These are phyloP conservation scores for Clangula hyemalis DNA, from an alignment of 2,797 vertebrate genomes.

Conservation along the genomic window DNA sequence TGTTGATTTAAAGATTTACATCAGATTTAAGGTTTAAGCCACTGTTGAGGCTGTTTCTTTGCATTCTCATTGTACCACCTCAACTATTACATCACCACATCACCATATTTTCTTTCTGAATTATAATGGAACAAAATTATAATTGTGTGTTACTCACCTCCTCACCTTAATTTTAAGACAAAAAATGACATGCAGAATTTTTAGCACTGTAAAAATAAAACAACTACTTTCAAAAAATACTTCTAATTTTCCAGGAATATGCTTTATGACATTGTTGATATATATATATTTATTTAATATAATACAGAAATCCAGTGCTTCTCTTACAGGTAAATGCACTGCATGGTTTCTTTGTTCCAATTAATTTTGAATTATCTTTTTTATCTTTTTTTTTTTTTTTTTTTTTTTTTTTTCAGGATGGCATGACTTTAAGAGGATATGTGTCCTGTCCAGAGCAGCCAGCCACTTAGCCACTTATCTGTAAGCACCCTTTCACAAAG, in stretches of 20 bases:
- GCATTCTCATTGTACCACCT: background rate
- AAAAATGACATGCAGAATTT: background rate
- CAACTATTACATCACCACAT: background rate
- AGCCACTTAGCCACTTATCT: background rate
- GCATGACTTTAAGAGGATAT: background rate
- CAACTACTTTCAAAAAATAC: background rate
- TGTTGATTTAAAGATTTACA: background rate
- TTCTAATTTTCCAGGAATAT: background rate
- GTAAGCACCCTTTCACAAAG: background rate
- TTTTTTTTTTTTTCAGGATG: background rate
- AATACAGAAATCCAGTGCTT: background rate
- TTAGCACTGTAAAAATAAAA: background rate
- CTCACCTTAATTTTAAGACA: background rate
- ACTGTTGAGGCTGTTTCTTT: background rate
- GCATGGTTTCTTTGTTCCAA: background rate
- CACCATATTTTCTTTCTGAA: background rate
- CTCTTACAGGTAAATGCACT: background rate
- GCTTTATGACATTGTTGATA: background rate
- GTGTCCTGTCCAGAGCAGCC: background rate
- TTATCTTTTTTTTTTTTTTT: no score
- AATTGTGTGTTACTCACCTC: no score
- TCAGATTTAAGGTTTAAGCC: no score
- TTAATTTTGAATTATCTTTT: background rate
- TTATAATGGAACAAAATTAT: background rate
- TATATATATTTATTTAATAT: background rate